Conservation (phyloP, 2,113 vertebrate genomes). For the Anguilla japonica region DNA sequence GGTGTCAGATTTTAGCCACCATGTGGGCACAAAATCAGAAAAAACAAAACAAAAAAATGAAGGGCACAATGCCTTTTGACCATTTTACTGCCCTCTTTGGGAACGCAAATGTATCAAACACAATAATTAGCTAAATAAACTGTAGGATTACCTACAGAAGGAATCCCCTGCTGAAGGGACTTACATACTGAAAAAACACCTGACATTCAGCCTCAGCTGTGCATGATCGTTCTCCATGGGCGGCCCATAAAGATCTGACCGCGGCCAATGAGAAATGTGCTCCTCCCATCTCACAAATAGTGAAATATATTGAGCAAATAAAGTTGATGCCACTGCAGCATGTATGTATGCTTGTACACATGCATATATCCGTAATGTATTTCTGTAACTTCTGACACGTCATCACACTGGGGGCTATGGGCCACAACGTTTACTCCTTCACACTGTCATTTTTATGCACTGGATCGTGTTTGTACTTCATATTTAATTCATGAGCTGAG, state of each 20-base stretch:
- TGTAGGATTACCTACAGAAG: neutral
- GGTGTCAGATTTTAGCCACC: too few species aligned
- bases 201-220: neutral
- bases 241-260: neutral
- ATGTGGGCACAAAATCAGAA: too few species aligned
- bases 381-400: neutral
- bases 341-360: neutral
- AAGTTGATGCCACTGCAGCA: neutral
- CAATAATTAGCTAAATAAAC: neutral
- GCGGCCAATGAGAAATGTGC: neutral
- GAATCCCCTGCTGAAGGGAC: neutral
- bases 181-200: neutral
- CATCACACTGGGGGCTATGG: neutral
- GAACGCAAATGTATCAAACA: neutral
- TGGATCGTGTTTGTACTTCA: neutral
- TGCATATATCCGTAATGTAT: neutral
- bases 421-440: neutral
- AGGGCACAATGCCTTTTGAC: too few species aligned
- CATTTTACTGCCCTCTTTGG: too few species aligned
- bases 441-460: neutral
- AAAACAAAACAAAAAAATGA: too few species aligned
- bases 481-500: slow-evolving; percentile 32
- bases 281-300: neutral
- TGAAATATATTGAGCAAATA: neutral
- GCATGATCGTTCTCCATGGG: neutral